Percentiles rank a stretch among this genome's conserved stretches.
These are phyloP conservation scores for human (Homo sapiens) DNA, from an alignment of 2,113 vertebrate genomes.

Conservation along the genomic window GRCh38 chr9:103360001-103360500, in stretches of 20 bases:
- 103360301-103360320: neutral
- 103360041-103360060: neutral
- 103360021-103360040: neutral
- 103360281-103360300: neutral
- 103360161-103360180: neutral
- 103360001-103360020: neutral
- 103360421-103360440: neutral
- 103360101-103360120: neutral
- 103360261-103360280: neutral
- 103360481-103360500: too few relatives aligned
- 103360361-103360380: neutral
- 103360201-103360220: neutral
- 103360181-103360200: neutral
- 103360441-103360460: too few relatives aligned
- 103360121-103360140: neutral
- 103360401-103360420: neutral
- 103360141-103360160: neutral
- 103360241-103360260: neutral
- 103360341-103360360: neutral
- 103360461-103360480: too few relatives aligned
- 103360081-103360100: neutral
- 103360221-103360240: neutral
- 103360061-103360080: neutral
- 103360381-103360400: neutral
- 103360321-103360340: neutral